Evolutionary conservation across 2,113 vertebrate species (phyloP), one percentile per base, ranked within the genome.

Genomic region (Malurus alboscapulatus): DNA sequence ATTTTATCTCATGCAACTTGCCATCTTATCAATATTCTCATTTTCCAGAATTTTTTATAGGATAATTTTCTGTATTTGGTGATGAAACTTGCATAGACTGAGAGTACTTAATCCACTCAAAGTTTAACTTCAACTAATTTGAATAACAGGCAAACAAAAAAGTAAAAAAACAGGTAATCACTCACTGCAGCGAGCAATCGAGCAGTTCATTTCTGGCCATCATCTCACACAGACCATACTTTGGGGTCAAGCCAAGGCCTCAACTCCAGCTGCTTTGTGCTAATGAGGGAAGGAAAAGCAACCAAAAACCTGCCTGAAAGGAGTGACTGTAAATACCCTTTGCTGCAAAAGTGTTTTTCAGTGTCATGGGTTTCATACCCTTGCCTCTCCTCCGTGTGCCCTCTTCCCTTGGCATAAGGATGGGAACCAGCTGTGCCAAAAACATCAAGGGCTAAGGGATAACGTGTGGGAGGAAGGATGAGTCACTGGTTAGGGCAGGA

Each of bases 201-300:
- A 84, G 45, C 61, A 86, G 48, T 40, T 95, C 40, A 75, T 38
- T 84, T 81, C 62, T 84, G 71, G 50, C 24, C 0, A 30, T 65
- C 6, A 1, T 65, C 74, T 92, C 82, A 79, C 32, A 78, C n/a
- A 87, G 61, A 81, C n/a, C 57, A 53, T 42, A 68, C n/a, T 79
- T 84, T 84, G 66, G 20, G 84, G 76, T 81, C 74, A 93, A 86
- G 68, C 76, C 80, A 93, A 90, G 59, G n/a, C 88, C 86, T 90
- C 61, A 67, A 72, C 40, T 88, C 68, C 92, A 91, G 80, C 80
- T 90, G 91, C 65, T 94, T 90, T 84, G 57, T 88, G 84, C 61
- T 93, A 94, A 92, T 84, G 84, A 91, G 66, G 27, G 22, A 75
- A 71, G 29, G 17, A 84, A 87, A 93, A 87, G 36, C 55, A 86